phyloP scores from a whole-genome alignment of 2,113 vertebrate species.

The Spizaetus ornatus region DNA sequence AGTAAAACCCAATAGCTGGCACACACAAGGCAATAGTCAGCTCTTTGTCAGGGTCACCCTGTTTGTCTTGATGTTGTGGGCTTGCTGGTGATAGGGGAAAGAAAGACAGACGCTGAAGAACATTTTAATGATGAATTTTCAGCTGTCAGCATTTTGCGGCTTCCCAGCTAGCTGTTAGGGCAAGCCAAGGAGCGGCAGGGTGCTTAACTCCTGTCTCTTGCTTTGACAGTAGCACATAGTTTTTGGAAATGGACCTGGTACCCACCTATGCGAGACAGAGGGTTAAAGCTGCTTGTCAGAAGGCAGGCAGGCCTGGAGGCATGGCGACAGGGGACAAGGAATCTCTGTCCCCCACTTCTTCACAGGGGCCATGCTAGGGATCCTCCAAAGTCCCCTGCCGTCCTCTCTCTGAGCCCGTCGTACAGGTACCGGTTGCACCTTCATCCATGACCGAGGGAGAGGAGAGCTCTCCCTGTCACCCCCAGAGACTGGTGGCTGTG shows the following conservation, averaged over 20 bases:
- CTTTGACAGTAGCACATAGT: rapidly evolving
- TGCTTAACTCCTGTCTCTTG: background rate
- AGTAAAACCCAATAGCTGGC: conserved; percentile 25
- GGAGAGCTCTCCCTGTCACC: background rate
- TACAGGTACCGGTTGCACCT: background rate
- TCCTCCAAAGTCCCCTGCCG: rapidly evolving
- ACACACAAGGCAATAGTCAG: conserved; percentile 8
- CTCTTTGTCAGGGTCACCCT: conserved; percentile 42
- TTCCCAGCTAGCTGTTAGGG: background rate
- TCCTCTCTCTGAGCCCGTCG: background rate
- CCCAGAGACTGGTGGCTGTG: background rate
- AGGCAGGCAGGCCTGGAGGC: background rate
- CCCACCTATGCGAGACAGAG: background rate
- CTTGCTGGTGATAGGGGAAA: background rate
- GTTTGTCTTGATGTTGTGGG: background rate
- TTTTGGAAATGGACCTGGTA: background rate
- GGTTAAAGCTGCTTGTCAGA: background rate
- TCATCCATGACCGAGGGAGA: background rate
- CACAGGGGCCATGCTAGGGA: rapidly evolving
- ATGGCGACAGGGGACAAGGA: rapidly evolving
- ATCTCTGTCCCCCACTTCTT: background rate
- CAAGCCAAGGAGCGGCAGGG: background rate
- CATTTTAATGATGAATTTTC: background rate
- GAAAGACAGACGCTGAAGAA: background rate
- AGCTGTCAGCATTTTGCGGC: background rate